Evolutionary conservation across 2,113 vertebrate genomes (phyloP).

Genomic region (Perccottus glenii): DNA sequence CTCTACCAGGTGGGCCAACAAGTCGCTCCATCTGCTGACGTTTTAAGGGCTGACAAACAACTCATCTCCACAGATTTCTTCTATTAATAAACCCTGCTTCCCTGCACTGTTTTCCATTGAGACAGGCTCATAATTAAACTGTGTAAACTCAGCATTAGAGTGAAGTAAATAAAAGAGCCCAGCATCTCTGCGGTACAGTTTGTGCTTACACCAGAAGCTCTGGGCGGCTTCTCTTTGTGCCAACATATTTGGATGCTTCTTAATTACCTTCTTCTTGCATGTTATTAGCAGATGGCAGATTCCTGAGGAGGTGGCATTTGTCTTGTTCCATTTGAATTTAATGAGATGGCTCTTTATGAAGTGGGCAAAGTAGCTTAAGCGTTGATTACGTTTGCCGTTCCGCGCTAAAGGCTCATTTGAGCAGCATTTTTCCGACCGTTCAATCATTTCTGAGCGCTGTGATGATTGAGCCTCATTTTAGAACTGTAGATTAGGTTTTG

Average conservation of each 20-base stretch:
- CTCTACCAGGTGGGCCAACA: neutral
- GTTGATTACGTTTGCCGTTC: conserved; percentile 24
- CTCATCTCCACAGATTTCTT: conserved; percentile 47
- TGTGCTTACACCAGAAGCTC: conserved; percentile 39
- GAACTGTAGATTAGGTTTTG: conserved; percentile 37
- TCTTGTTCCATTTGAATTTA: conserved; percentile 27
- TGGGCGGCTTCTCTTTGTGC: conserved; percentile 27
- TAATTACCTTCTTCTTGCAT: conserved; percentile 27
- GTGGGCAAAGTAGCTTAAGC: conserved; percentile 10
- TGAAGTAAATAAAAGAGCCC: conserved; percentile 41
- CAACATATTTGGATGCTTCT: conserved; percentile 38
- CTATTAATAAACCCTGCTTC: conserved; percentile 60
- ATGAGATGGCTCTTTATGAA: conserved; percentile 22
- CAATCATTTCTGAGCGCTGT: conserved; percentile 14
- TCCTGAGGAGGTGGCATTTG: conserved; percentile 15
- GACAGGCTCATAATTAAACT: conserved; percentile 61
- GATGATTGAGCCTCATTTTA: conserved; percentile 40
- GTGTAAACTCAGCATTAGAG: conserved; percentile 46
- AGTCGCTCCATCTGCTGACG: neutral
- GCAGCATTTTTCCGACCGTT: conserved; percentile 25
- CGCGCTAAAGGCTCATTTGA: conserved; percentile 15
- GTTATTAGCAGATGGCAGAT: conserved; percentile 17
- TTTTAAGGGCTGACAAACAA: conserved; percentile 46
- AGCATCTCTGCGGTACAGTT: conserved; percentile 32
- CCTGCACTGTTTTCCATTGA: conserved; percentile 40